phyloP scores from a whole-genome alignment of 2,113 vertebrate species.

The Lethenteron reissneri region DNA sequence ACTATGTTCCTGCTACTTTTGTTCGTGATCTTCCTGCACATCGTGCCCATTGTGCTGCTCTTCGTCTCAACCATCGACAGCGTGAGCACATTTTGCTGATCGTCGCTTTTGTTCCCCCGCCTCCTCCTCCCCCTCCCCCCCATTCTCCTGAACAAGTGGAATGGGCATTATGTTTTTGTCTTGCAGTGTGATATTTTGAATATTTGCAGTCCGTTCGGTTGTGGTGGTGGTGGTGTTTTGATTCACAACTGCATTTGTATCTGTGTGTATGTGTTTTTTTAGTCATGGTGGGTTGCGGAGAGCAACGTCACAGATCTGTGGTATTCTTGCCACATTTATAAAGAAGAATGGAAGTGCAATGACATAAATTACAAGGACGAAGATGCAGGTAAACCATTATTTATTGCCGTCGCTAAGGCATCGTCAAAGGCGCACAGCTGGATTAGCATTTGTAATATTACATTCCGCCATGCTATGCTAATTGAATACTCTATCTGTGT shows the following conservation, averaged over 20 bases:
- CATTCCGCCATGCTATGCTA: too few relatives aligned
- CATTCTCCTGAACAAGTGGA: too few relatives aligned
- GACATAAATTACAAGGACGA: background rate
- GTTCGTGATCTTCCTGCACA: constrained; percentile 6
- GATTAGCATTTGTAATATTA: too few relatives aligned
- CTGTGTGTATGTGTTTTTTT: background rate
- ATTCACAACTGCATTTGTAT: background rate
- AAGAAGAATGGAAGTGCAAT: constrained; percentile 1
- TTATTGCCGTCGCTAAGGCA: too few relatives aligned
- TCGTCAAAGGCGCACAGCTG: too few relatives aligned
- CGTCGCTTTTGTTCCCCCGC: too few relatives aligned
- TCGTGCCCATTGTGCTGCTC: constrained; percentile 1
- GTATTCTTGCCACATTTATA: background rate
- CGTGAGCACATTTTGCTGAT: background rate
- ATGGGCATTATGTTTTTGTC: too few relatives aligned
- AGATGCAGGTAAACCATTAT: background rate
- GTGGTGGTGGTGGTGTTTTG: too few relatives aligned
- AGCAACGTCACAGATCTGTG: constrained; percentile 1
- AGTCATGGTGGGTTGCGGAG: constrained; percentile 1
- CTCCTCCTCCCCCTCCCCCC: too few relatives aligned
- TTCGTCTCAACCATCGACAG: constrained; percentile 2
- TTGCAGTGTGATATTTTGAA: too few relatives aligned
- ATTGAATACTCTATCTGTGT: too few relatives aligned
- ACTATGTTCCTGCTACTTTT: background rate
- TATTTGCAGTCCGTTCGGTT: too few relatives aligned